Percentiles rank a stretch among this genome's conserved stretches.
These are phyloP conservation scores for Botrylloides violaceus DNA, from an alignment of 23 tunicate species.

Conservation along the genomic window DNA sequence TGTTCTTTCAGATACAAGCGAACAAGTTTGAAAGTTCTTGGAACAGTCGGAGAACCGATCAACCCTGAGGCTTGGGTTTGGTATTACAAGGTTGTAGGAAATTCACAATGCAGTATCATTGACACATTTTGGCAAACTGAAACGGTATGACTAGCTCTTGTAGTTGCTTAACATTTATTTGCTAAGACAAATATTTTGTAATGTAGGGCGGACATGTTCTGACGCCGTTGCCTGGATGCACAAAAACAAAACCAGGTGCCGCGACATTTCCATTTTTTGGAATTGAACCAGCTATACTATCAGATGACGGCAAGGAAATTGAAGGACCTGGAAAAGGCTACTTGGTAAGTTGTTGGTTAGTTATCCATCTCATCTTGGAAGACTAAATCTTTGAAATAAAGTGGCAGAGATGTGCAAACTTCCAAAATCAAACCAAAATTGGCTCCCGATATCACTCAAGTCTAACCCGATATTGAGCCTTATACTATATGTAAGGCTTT, in stretches of 20 bases:
- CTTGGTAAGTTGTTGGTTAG: too few relatives aligned
- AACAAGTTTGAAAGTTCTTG: slow-evolving; percentile 50
- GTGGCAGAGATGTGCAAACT: too few relatives aligned
- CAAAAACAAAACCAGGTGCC: slow-evolving; percentile 84
- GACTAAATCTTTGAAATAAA: too few relatives aligned
- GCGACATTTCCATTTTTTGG: slow-evolving; percentile 93
- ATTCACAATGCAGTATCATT: slow-evolving; percentile 62
- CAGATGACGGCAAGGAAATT: slow-evolving; percentile 68
- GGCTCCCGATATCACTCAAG: too few relatives aligned
- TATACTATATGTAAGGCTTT: too few relatives aligned
- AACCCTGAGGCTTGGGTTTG: slow-evolving; percentile 93
- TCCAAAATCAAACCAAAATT: too few relatives aligned
- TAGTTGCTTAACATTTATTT: too few relatives aligned
- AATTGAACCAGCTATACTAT: slow-evolving; percentile 66
- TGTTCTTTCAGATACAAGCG: slow-evolving; percentile 40
- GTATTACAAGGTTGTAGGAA: slow-evolving; percentile 82
- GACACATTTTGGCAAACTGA: slow-evolving; percentile 99
- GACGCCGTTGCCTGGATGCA: slow-evolving; percentile 90
- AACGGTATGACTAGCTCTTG: too few relatives aligned
- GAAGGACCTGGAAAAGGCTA: slow-evolving; percentile 75
- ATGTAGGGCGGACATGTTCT: slow-evolving; percentile 80
- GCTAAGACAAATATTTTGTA: too few relatives aligned
- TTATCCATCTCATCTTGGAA: too few relatives aligned
- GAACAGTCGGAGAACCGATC: slow-evolving; percentile 93
- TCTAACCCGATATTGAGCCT: too few relatives aligned